Conservation (phyloP, 1,140 invertebrate species). For the Spodoptera litura region DNA sequence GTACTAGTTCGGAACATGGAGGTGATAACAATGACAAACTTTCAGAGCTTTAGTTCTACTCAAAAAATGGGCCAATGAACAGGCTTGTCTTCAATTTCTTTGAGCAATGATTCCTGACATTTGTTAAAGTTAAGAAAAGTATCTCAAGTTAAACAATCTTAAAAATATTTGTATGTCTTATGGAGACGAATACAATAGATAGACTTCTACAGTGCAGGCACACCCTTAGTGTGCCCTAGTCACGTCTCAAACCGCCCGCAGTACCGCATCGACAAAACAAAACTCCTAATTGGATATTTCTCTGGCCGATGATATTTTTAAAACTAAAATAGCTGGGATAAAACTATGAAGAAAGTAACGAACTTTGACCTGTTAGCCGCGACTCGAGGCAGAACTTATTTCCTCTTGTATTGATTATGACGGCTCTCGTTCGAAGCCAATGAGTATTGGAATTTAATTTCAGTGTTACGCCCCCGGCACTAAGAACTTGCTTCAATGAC, state of each 20-base stretch:
- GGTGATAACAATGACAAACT: too few relatives aligned
- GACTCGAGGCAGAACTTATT: slow-evolving; percentile 47
- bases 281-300: slow-evolving; percentile 24
- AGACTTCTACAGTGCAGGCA: neutral
- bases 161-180: too few relatives aligned
- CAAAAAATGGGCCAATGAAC: too few relatives aligned
- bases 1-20: too few relatives aligned
- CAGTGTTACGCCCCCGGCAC: slow-evolving; percentile 36
- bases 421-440: slow-evolving; percentile 45
- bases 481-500: slow-evolving; percentile 24
- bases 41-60: too few relatives aligned
- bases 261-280: slow-evolving; percentile 6
- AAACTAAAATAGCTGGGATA: slow-evolving; percentile 28
- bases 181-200: too few relatives aligned
- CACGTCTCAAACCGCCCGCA: neutral
- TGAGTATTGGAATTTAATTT: slow-evolving; percentile 50
- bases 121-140: too few relatives aligned
- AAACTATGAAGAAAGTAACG: slow-evolving; percentile 19
- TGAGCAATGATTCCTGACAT: too few relatives aligned
- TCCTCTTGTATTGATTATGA: slow-evolving; percentile 53
- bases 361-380: slow-evolving; percentile 31
- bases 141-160: too few relatives aligned
- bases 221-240: neutral
- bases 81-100: too few relatives aligned
- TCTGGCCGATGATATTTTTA: slow-evolving; percentile 10